Conservation (phyloP, 2,113 vertebrate species). For the Thryonomys swinderianus region DNA sequence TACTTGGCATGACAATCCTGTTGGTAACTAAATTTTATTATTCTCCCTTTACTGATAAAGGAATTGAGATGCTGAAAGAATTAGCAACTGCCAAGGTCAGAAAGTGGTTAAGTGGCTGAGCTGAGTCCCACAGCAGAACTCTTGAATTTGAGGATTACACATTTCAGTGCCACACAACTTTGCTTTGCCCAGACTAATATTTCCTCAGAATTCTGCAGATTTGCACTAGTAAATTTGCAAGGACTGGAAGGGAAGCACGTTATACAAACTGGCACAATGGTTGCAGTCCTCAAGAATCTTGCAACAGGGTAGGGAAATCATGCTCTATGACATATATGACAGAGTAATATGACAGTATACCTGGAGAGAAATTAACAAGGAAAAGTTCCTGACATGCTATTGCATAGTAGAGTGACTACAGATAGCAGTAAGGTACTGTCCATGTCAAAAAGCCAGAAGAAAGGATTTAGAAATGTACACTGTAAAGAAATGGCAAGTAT, state of each 20-base stretch:
- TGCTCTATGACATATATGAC: accelerated
- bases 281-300: neutral
- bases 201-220: neutral
- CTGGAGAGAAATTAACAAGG: neutral
- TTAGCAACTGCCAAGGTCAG: constrained; percentile 1
- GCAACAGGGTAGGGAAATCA: neutral
- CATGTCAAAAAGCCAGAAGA: neutral
- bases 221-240: neutral
- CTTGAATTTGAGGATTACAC: neutral
- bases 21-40: constrained; percentile 44
- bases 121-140: neutral
- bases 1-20: constrained; percentile 59
- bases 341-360: neutral
- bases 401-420: neutral
- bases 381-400: neutral
- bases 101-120: neutral
- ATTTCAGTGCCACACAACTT: neutral
- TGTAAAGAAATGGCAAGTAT: neutral
- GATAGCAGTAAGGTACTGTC: neutral
- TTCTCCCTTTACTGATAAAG: constrained; percentile 43
- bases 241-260: neutral
- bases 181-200: neutral
- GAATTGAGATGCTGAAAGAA: constrained; percentile 36
- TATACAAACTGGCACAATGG: neutral
- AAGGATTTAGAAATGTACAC: neutral